These are phyloP conservation scores for Nothocercus nigrocapillus DNA, from an alignment of 2,113 vertebrate genomes.

Conservation along the genomic window DNA sequence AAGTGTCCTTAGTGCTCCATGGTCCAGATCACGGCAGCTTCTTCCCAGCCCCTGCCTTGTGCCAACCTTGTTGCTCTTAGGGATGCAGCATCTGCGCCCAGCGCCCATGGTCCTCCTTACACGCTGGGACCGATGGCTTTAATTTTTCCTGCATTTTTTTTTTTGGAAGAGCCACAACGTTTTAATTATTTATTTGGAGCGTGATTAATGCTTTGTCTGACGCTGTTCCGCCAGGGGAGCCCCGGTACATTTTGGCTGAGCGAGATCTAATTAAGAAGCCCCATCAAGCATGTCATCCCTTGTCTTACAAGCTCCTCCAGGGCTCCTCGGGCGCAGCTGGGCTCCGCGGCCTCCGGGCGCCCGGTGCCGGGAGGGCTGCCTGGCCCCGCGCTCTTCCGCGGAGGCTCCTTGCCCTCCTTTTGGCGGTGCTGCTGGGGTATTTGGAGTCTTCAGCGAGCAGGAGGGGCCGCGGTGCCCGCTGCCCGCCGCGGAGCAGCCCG, in stretches of 20 bases:
- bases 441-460: background rate
- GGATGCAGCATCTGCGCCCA: background rate
- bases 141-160: background rate
- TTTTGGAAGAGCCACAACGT: background rate
- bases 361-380: no score
- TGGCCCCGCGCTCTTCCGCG: no score
- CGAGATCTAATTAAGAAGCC: conserved; percentile 49
- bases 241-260: conserved; percentile 6
- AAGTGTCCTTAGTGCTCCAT: no score
- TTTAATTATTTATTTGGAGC: conserved; percentile 76
- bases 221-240: background rate
- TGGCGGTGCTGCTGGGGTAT: background rate
- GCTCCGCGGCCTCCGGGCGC: background rate
- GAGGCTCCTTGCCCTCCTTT: background rate
- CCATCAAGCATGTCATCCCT: conserved; percentile 54
- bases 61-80: background rate
- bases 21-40: background rate
- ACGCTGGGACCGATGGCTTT: background rate
- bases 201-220: conserved; percentile 45
- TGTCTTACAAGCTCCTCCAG: conserved; percentile 56
- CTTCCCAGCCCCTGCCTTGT: background rate
- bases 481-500: rapidly evolving
- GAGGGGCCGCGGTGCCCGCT: no score
- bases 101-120: background rate
- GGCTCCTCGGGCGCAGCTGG: rapidly evolving